phyloP scores from a whole-genome alignment of 2,113 vertebrate species.

The Scalopus aquaticus region DNA sequence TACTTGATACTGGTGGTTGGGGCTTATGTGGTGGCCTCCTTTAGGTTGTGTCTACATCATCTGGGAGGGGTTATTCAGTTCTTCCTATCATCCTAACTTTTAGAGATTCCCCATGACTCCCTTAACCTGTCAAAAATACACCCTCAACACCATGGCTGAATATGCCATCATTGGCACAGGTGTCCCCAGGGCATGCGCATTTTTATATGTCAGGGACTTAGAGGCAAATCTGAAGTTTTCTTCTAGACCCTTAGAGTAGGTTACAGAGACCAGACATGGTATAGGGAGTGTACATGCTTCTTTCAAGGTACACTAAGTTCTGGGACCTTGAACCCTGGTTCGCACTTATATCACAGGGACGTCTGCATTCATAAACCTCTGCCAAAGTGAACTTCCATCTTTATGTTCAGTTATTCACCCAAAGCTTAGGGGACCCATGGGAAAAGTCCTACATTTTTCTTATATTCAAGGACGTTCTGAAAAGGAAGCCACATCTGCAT shows the following conservation, averaged over 20 bases:
- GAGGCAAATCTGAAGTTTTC: neutral
- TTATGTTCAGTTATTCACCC: neutral
- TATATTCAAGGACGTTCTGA: neutral
- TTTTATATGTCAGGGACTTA: neutral
- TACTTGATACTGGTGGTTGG: neutral
- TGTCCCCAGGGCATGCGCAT: neutral
- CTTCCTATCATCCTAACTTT: neutral
- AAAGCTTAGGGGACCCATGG: neutral
- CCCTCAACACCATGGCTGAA: neutral
- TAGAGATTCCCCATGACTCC: neutral
- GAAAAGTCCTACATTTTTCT: neutral
- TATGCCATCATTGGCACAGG: neutral
- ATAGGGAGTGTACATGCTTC: neutral
- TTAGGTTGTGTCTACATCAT: neutral
- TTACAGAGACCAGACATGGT: neutral
- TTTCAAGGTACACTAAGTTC: neutral
- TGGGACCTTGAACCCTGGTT: neutral
- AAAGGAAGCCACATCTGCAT: neutral
- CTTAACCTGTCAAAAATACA: neutral
- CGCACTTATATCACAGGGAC: neutral
- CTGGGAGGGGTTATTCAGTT: neutral
- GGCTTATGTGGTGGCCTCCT: neutral
- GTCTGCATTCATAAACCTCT: neutral
- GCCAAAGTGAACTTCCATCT: neutral
- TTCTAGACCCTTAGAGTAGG: neutral